Base-by-base conservation (phyloP, 2,797 vertebrate species). In the Novumbra hubbsi region DNA sequence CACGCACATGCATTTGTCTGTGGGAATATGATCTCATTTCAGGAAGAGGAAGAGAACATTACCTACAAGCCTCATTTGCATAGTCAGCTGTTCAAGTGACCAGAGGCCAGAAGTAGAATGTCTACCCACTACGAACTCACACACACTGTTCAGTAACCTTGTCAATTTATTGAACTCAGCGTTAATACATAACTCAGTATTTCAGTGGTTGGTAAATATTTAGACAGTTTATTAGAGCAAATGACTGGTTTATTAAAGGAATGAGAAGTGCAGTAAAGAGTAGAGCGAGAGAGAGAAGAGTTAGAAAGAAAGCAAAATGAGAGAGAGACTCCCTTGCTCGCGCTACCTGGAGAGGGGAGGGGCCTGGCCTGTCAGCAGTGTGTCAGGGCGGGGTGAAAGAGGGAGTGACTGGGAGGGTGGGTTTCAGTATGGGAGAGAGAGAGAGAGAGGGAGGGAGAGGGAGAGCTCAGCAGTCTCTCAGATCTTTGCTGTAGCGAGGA, bases 21-120 rank as follows among this genome's bases (percentile, higher is more conserved):
- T 70, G 5, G 75, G 81, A 90, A 78, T 80, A 90, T 92, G 90
- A 93, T 88, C 89, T 93, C 90, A 93, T 91, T 88, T 73, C 83
- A 89, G 86, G 89, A 90, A 92, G 87, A 17, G 87, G 82, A 90
- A 88, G 73, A 75, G 77, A 85, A 41, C 72, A 87, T 89, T 87
- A 90, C 86, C 88, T 92, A 89, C 90, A 84, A 49, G 78, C 28
- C 7, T 50, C 85, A 55, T 92, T 92, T 93, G 88, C 87, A 81
- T 92, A 87, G 90, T 89, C 91, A 91, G 88, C 88, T 92, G 91
- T 83, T 82, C 85, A 75, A 79, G 78, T 88, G 84, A 85, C 84
- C 41, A 3, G 41, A 45, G 41, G 70, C 67, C 24, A 85, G 82
- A 81, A 70, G 71, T 45, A 71, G 70, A 66, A 73, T 70, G 73